Base-by-base conservation (phyloP, 1,140 invertebrate species). In the Drosophila erecta region DNA sequence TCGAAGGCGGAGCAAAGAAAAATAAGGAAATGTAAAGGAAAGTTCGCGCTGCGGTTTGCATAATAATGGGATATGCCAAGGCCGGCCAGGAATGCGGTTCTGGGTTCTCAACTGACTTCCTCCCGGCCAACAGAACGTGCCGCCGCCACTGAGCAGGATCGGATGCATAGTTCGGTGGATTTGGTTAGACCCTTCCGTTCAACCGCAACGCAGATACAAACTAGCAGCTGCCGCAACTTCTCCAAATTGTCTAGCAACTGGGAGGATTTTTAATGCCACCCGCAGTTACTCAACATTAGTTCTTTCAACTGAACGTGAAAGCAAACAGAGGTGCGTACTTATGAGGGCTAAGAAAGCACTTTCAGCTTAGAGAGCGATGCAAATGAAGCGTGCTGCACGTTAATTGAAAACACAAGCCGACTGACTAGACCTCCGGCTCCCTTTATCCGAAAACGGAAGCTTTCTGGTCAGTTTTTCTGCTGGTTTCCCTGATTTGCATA, bases 201-300 rank as follows among this genome's bases (percentile, higher is more conserved):
- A 59, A 70, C 73, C 69, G 57, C 69, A 84, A 49, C 58, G 17
- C 66, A 77, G 73, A 77, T 85, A 77, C 72, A 85, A 85, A 85
- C 85, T 85, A 85, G 81, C 66, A 80, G 64, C 51, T 50, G 44
- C 37, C 43, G 64, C 2, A 60, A 51, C 24, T 49, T 17, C 12
- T 15, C 59, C 22, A 6, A 17, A 33, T 64, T 27, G 27, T 35
- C 53, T 10, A 17, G 40, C 40, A 33, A 61, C 35, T 15, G 30
- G 10, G 2, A 30, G 8, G 76, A 65, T 86, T 87, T 76, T 76
- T 87, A 83, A 79, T 87, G 83, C 84, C 73, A 79, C 84, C 87
- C 58, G 72, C 62, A 81, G 81, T 86, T 70, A 57, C 65, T 80
- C 69, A 60, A 58, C 61, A 79, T 74, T 64, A 66, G 56, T 54